These are phyloP conservation scores for Epinephelus awoara DNA, from an alignment of 2,797 vertebrate genomes.

Conservation along the genomic window DNA sequence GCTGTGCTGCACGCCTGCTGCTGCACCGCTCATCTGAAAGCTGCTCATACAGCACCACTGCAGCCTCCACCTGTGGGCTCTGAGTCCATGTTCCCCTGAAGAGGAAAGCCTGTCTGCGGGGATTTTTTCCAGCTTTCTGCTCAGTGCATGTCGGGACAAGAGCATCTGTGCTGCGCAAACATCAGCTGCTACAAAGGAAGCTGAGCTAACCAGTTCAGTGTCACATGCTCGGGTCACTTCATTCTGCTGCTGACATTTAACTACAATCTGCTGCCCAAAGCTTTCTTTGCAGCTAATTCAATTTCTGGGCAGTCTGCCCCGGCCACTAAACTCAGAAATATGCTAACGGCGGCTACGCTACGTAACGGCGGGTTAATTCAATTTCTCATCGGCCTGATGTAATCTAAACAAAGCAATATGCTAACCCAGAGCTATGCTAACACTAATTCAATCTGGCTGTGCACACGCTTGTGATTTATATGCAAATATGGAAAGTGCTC, in stretches of 20 bases:
- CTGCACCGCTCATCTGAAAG: too few species aligned
- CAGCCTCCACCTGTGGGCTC: too few species aligned
- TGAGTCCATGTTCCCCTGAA: too few species aligned
- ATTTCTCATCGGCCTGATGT: conserved; percentile 53
- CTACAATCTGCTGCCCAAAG: conserved; percentile 16
- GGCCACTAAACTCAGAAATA: conserved; percentile 51
- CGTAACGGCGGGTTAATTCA: conserved; percentile 46
- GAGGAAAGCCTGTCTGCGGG: too few species aligned
- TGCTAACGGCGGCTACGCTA: conserved; percentile 36
- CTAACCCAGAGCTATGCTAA: conserved; percentile 55
- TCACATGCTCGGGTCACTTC: background rate
- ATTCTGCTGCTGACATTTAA: conserved; percentile 12
- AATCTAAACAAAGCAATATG: conserved; percentile 45
- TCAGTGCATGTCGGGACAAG: background rate
- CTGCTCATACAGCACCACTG: background rate
- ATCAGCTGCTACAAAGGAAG: background rate
- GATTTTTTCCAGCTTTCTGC: background rate
- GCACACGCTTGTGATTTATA: conserved; percentile 64
- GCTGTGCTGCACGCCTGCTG: background rate
- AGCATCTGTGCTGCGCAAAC: background rate
- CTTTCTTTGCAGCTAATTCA: conserved; percentile 47
- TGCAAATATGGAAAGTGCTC: conserved; percentile 58
- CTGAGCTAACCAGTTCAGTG: background rate
- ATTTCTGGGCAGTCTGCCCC: conserved; percentile 45
- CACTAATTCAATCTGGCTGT: conserved; percentile 55